Evolutionary conservation across 2,888 invertebrate species (phyloP).

Genomic region (Drosophila siamana): DNA sequence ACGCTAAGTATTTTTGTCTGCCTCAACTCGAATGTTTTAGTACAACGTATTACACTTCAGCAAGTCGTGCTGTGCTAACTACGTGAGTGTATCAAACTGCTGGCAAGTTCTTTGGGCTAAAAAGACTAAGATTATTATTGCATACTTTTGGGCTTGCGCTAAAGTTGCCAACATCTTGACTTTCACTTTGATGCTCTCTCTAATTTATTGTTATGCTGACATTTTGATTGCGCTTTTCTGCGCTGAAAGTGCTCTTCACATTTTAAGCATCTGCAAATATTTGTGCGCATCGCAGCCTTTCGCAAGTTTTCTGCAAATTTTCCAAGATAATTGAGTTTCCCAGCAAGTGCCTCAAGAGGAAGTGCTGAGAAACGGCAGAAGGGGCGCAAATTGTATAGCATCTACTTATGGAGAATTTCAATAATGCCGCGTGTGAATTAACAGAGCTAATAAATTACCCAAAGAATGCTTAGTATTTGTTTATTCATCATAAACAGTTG

Average conservation of each 20-base stretch:
- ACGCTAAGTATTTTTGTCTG: not conserved
- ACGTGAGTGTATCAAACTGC: constrained; percentile 6
- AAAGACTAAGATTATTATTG: constrained; percentile 44
- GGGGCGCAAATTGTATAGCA: constrained; percentile 4
- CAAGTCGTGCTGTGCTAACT: not conserved
- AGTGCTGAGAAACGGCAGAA: not conserved
- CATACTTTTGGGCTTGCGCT: constrained; percentile 45
- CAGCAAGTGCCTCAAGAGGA: constrained; percentile 49
- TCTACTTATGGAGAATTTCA: constrained; percentile 27
- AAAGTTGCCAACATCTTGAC: constrained; percentile 43
- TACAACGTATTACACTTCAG: not conserved
- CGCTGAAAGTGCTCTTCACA: constrained; percentile 25
- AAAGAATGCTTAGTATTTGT: not conserved
- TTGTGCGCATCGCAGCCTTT: constrained; percentile 59
- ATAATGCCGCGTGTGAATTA: constrained; percentile 15
- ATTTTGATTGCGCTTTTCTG: constrained; percentile 71
- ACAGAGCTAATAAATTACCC: constrained; percentile 18
- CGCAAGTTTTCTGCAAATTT: constrained; percentile 44
- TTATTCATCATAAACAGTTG: not conserved
- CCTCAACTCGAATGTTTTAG: not conserved
- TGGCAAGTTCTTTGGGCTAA: constrained; percentile 26
- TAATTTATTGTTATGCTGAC: constrained; percentile 71
- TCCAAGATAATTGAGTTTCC: constrained; percentile 69
- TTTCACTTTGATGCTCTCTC: constrained; percentile 2
- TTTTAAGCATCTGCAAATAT: constrained; percentile 69